Base-by-base conservation (phyloP, 2,113 vertebrate genomes). In the Gobius niger region DNA sequence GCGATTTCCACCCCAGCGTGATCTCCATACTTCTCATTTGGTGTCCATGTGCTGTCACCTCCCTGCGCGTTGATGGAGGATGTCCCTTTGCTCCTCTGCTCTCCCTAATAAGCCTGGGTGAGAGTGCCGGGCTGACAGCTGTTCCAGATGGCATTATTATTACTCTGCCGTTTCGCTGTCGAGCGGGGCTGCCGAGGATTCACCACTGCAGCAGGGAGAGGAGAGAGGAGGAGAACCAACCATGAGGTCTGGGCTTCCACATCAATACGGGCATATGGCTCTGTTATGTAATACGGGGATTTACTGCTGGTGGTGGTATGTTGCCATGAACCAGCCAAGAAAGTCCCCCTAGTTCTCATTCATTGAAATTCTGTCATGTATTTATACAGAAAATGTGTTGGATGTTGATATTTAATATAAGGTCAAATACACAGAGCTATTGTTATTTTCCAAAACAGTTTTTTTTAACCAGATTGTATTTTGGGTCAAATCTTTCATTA, bases 71-170 rank as follows among this genome's bases (percentile, higher is more conserved):
- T 42, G 69, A 41, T 76, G 66, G 62, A 78, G 66, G 62, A 68
- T 18, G 72, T 62, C 82, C 53, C 53, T 47, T 41, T 16, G 18
- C 40, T 68, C 52, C 63, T 65, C 57, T 47, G 69, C 67, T 78
- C 41, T 73, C 67, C 52, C 72, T 87, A 87, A 87, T 86, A 86
- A 87, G 76, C 85, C 67, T 9, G 72, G 65, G 62, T 14, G 66
- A 84, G 81, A 76, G 80, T 85, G 81, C 77, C 83, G 52, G 73
- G 80, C 81, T 67, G 76, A 76, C 86, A 83, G 83, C 82, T 85
- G 85, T 69, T 86, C 86, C 87, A 90, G 85, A 86, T 88, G 88
- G 80, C 81, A 61, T 77, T 74, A 79, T 77, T 74, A 79, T 85
- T 65, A 76, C 82, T 76, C 80, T 60, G 44, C 41, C 62, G 53